These are phyloP conservation scores for Quadroppia sp. DNA, from an alignment of 2,888 invertebrate genomes.

Conservation along the genomic window DNA sequence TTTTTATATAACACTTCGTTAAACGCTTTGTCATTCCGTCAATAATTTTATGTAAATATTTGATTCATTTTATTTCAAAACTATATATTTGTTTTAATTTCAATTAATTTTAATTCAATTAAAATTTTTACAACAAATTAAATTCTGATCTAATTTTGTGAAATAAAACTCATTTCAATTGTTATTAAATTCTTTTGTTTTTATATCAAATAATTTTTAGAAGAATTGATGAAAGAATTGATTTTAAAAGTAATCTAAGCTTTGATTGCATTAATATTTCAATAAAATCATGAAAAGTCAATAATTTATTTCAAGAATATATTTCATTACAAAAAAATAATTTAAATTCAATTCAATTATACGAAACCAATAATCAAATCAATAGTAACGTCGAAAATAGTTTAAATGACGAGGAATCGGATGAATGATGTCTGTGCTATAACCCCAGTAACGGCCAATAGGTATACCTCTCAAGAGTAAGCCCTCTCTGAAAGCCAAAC, in stretches of 20 bases:
- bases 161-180: neutral
- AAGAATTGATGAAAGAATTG: too few species aligned
- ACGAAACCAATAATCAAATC: too few species aligned
- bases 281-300: too few species aligned
- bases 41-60: neutral
- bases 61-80: neutral
- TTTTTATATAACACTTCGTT: neutral
- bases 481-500: neutral
- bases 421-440: neutral
- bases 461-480: neutral
- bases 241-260: too few species aligned
- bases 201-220: too few species aligned
- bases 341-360: too few species aligned
- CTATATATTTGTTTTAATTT: neutral
- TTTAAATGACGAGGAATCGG: neutral
- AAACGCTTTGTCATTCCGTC: slow-evolving; percentile 26
- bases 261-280: too few species aligned
- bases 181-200: too few species aligned
- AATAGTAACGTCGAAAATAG: too few species aligned
- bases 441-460: slow-evolving; percentile 19
- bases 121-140: neutral
- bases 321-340: too few species aligned
- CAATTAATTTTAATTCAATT: neutral
- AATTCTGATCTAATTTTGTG: neutral
- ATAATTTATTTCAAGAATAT: too few species aligned